Evolutionary conservation across 2,113 vertebrate genomes (phyloP), one percentile per base, ranked within the genome.

Genomic region (Rynchops niger): DNA sequence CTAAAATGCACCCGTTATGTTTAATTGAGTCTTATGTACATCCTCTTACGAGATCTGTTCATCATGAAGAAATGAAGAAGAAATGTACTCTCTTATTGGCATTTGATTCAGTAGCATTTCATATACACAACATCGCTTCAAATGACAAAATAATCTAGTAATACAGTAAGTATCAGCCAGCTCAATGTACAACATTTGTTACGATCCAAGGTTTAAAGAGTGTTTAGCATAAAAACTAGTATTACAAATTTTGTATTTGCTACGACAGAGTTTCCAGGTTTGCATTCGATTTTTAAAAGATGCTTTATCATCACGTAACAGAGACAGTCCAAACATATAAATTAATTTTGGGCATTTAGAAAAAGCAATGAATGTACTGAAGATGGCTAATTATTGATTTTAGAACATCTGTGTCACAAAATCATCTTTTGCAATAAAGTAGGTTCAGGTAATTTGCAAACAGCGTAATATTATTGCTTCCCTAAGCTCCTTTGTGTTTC

Each of bases 401-500:
- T 76, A 55, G 71, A 87, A 86, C 36, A 94, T 78, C 72, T 78
- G 15, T 81, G 76, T 61, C 62, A 93, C 76, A 82, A 95, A 93
- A 66, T 50, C 22, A 67, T 90, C 71, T 93, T 95, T 90, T 81
- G 81, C 47, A 95, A 86, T 91, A 71, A 70, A 50, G 40, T 7
- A 79, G 50, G 74, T 38, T 81, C 74, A 58, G 82, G 77, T 91
- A 94, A 81, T 88, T 78, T 72, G 92, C 38, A 63, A 90, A 78
- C 29, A 80, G 77, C 1, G 6, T 27, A 86, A 47, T 42, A 88
- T 59, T 93, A 94, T 10, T 91, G 74, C 77, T 79, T 96, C 86
- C 74, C 83, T 73, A 66, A 90, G 82, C 88, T 42, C 82, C 80
- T 93, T 71, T 82, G 86, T 87, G 76, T 96, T 96, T 96, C 86